Evolutionary conservation across 1,140 invertebrate genomes (phyloP).

Genomic region (Chymomyza costata): DNA sequence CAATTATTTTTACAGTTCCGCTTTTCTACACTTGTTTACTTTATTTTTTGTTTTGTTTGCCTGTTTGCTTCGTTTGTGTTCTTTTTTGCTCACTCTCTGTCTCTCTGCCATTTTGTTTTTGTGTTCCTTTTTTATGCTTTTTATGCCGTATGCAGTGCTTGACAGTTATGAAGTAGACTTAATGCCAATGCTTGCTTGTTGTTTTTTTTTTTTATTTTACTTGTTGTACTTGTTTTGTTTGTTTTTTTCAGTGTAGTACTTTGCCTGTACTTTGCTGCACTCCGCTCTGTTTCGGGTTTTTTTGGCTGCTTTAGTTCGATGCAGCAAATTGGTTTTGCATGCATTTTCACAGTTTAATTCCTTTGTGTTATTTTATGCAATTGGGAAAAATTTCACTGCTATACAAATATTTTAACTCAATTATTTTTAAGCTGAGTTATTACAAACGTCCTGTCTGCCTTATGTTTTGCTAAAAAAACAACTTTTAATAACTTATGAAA

Average conservation of each 20-base stretch:
- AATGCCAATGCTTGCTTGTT: slow-evolving; percentile 29
- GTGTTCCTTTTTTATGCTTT: slow-evolving; percentile 2
- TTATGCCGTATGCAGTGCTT: slow-evolving; percentile 2
- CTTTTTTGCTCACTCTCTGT: slow-evolving; percentile 14
- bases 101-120: not conserved
- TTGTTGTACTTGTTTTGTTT: slow-evolving; percentile 13
- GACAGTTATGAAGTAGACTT: slow-evolving; percentile 41
- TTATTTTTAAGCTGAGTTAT: no score
- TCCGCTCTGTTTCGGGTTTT: no score
- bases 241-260: no score
- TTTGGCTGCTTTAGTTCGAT: no score
- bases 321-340: slow-evolving; percentile 41
- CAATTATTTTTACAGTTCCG: slow-evolving; percentile 5
- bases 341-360: slow-evolving; percentile 6
- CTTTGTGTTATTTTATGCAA: no score
- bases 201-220: not conserved
- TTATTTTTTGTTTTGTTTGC: slow-evolving; percentile 19
- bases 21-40: slow-evolving; percentile 10
- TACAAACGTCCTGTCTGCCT: no score
- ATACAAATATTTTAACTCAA: no score
- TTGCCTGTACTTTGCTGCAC: no score
- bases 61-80: slow-evolving; percentile 17
- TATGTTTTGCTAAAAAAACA: no score
- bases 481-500: no score
- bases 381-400: no score